phyloP scores from a whole-genome alignment of 1,140 invertebrate genomes.

The Magallana gigas region DNA sequence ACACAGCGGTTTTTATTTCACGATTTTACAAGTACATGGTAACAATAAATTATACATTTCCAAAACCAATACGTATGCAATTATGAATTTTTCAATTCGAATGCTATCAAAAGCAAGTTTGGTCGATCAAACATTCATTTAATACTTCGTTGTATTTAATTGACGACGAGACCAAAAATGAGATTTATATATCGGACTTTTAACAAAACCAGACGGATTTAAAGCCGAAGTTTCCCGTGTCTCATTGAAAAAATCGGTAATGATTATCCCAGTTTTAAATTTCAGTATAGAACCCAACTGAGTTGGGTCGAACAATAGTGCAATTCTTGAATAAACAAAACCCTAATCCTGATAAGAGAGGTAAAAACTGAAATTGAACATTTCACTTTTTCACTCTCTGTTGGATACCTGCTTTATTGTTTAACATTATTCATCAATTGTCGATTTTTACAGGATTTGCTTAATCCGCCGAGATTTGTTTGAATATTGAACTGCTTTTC shows the following conservation, averaged over 20 bases:
- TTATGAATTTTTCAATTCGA: conserved; percentile 11
- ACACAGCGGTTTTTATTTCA: background rate
- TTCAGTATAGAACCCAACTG: background rate
- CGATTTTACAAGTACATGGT: background rate
- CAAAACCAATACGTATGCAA: background rate
- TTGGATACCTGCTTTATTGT: background rate
- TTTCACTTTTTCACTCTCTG: background rate
- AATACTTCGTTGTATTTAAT: conserved; percentile 11
- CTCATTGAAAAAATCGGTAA: conserved; percentile 15
- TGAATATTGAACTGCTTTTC: too few relatives aligned
- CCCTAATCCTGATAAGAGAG: background rate
- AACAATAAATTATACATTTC: background rate
- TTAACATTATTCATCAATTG: too few relatives aligned
- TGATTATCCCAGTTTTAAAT: conserved; percentile 1
- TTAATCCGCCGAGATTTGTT: too few relatives aligned
- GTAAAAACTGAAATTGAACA: background rate
- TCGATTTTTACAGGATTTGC: too few relatives aligned
- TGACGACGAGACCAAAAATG: background rate
- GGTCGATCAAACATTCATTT: background rate
- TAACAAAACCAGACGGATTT: background rate
- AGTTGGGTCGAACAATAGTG: background rate
- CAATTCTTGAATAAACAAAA: conserved; percentile 14
- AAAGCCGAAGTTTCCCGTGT: background rate
- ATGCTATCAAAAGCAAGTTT: background rate
- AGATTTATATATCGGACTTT: conserved; percentile 15